Base-by-base conservation (phyloP, 2,888 invertebrate genomes). In the Zhuqinia jingwanae region DNA sequence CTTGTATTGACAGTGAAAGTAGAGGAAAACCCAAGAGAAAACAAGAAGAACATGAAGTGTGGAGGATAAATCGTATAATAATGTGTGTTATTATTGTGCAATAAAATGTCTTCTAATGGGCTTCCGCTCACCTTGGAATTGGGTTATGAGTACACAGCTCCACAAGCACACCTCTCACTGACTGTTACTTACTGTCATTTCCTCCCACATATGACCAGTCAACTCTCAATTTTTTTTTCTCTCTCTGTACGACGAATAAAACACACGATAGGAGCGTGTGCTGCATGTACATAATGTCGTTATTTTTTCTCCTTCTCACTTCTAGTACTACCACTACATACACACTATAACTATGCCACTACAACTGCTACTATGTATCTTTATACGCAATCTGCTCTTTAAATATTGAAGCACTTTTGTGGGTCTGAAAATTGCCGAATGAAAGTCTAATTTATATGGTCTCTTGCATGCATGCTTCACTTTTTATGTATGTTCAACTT, bases 41-140 rank as follows among this genome's bases (percentile, higher is more conserved):
- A 15, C 53, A 36, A 27, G 17, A 50, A 78, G 47, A 58, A n/a
- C 50, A 8, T 15, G 15, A 50, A 2, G n/a, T 13, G 15, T 36
- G 20, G 15, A 76, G 68, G 47, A 85, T 79, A 79, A 85, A 85
- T 78, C 73, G 68, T 60, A 75, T 53, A 85, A 76, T 75, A 85
- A 80, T 77, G 76, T 65, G 60, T 63, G 45, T 84, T 84, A 68
- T 83, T 84, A 84, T 85, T 85, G 73, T 75, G 73, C 85, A 85
- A 85, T 85, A 85, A 85, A 84, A 85, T 75, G 85, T 85, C 79
- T 75, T 63, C 45, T 85, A 85, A 85, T 85, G 85, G 80, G 78
- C 80, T 80, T 76, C 85, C 80, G 75, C 75, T 85, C 75, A 80
- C 85, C 78, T 85, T 76, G 63, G 73, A 85, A 85, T 27, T 85